Base-by-base conservation (phyloP, 35 echinoderm and acorn worm genomes). In the Ophioderma brevispina region DNA sequence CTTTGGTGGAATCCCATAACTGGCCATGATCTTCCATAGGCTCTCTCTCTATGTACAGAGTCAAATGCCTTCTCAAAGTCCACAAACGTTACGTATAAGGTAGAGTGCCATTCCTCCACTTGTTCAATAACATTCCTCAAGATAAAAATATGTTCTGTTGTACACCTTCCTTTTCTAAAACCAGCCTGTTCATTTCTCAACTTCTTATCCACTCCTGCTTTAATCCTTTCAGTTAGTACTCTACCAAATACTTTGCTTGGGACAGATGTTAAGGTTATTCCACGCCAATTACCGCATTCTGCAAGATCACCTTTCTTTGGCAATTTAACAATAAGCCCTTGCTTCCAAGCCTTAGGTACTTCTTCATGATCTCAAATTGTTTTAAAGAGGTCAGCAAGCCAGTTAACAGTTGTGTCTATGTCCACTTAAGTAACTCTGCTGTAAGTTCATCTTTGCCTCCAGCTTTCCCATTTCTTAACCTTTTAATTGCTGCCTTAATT, bases 51-150 rank as follows among this genome's bases (percentile, higher is more conserved):
- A 37, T 92, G 43, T 28, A 92, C 35, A 46, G 38, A 78, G 33
- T 86, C 82, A 50, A 92, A 92, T 6, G 90, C 90, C 80, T 92
- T 92, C 30, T 56, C 76, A 40, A 78, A 92, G 77, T 92, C 82
- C 30, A 87, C 39, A 40, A 92, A 87, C 35, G 87, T 92, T 0
- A 92, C 79, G 63, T 86, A 80, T 32, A 92, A 42, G 13, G 31
- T 21, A 39, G 33, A 34, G 8, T 92, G 25, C 28, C 35, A 92
- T 32, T 87, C 76, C 13, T 80, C n/a, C 36, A 64, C 31, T 70
- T 86, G 90, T 70, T 92, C 90, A 55, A 86, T 92, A 8, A 86
- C 80, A 38, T 86, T 92, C 38, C 90, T 31, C 35, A 92, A 31
- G 6, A 76, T 59, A 56, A 87, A 40, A 34, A 92, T 92, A 6